phyloP scores from a whole-genome alignment of 2,797 vertebrate genomes.

The Chaetophractus vellerosus region DNA sequence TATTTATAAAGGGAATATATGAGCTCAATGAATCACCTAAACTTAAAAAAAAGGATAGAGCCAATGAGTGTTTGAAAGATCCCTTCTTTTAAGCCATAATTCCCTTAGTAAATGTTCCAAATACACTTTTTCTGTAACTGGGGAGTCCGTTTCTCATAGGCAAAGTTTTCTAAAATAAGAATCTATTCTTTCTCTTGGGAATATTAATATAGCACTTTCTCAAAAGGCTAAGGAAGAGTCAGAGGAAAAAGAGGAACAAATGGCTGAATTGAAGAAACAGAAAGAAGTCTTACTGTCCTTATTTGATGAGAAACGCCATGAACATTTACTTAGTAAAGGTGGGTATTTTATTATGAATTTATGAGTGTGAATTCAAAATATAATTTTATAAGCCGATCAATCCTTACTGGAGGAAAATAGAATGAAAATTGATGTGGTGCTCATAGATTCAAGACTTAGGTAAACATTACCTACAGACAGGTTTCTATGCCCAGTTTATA shows the following conservation, averaged over 20 bases:
- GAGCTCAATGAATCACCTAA: neutral
- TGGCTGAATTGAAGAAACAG: constrained; percentile 94
- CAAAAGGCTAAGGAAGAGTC: constrained; percentile 91
- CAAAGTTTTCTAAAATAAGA: neutral
- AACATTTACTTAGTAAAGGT: constrained; percentile 97
- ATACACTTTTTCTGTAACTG: neutral
- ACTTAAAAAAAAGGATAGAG: neutral
- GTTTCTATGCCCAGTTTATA: neutral
- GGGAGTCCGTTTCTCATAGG: neutral
- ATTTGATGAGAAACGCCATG: constrained; percentile 97
- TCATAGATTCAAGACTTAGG: neutral
- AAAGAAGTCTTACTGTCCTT: constrained; percentile 94
- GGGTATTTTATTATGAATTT: neutral
- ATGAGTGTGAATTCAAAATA: neutral
- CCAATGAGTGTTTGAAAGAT: neutral
- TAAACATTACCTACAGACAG: neutral
- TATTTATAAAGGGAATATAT: constrained; percentile 26
- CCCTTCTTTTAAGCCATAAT: neutral
- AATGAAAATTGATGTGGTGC: neutral
- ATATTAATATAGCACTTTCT: constrained; percentile 70
- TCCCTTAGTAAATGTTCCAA: neutral
- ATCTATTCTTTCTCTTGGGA: neutral
- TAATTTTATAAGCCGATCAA: neutral
- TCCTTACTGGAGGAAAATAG: neutral
- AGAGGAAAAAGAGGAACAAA: constrained; percentile 94